Conservation (phyloP, 2,888 invertebrate species). For the Cantharis rustica region DNA sequence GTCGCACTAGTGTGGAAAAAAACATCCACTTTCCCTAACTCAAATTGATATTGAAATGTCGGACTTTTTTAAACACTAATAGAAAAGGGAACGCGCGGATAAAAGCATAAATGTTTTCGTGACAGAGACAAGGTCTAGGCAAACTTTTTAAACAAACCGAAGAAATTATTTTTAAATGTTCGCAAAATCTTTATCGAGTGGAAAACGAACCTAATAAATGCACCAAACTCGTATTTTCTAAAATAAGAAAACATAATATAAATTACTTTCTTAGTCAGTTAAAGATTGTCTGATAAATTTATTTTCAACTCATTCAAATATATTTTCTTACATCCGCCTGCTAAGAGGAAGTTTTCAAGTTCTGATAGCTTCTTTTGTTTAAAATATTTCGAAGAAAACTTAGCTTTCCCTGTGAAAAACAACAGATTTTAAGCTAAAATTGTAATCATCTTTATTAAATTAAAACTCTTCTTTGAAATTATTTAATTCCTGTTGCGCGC, state of each 20-base stretch:
- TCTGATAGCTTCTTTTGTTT: conserved; percentile 4
- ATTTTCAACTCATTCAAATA: neutral
- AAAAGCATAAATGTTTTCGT: neutral
- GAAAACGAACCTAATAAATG: neutral
- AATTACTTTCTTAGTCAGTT: neutral
- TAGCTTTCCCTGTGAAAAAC: conserved; percentile 5
- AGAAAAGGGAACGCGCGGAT: neutral
- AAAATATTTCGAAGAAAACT: conserved; percentile 4
- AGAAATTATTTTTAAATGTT: neutral
- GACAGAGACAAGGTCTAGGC: neutral
- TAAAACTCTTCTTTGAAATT: neutral
- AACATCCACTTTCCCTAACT: neutral
- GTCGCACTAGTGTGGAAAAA: too few relatives aligned
- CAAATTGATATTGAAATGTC: too few relatives aligned
- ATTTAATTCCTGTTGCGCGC: neutral
- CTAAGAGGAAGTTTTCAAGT: conserved; percentile 4
- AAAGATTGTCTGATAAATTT: neutral
- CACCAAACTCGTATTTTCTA: neutral
- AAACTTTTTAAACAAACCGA: neutral
- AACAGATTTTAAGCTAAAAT: conserved; percentile 10
- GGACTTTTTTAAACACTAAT: too few relatives aligned
- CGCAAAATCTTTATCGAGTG: neutral
- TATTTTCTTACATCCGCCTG: neutral
- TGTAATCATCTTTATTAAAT: conserved; percentile 11
- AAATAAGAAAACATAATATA: neutral